phyloP scores from a whole-genome alignment of 2,888 invertebrate genomes.

The Scaptomyza tumidula region DNA sequence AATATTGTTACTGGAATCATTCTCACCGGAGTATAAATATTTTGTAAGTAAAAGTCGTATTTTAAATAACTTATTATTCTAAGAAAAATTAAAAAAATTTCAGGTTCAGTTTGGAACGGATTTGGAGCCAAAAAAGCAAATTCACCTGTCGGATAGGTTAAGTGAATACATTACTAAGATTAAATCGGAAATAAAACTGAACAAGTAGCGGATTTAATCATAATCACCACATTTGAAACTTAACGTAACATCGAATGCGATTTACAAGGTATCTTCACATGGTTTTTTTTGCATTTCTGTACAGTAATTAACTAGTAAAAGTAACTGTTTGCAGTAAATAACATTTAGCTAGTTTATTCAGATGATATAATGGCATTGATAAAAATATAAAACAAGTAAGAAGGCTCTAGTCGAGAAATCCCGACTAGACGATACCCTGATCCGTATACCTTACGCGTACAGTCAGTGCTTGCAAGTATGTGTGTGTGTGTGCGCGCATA shows the following conservation, averaged over 20 bases:
- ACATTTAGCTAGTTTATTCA: neutral
- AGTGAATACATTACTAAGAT: constrained; percentile 31
- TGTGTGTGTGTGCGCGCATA: too few species aligned
- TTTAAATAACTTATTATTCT: neutral
- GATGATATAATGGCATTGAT: too few species aligned
- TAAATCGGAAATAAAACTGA: constrained; percentile 28
- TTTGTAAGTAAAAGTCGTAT: constrained; percentile 84
- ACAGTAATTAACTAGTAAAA: too few species aligned
- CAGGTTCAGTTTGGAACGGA: constrained; percentile 34
- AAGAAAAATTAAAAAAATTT: neutral
- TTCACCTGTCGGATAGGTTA: constrained; percentile 30
- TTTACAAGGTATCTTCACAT: too few species aligned
- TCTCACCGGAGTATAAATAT: constrained; percentile 92
- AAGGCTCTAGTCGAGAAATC: too few species aligned
- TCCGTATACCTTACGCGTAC: too few species aligned
- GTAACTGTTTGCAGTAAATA: too few species aligned
- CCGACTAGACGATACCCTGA: too few species aligned
- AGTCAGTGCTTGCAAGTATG: too few species aligned
- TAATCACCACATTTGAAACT: neutral
- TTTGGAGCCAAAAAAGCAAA: constrained; percentile 17
- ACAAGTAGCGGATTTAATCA: neutral
- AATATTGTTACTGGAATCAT: constrained; percentile 89
- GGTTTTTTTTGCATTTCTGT: too few species aligned
- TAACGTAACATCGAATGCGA: neutral
- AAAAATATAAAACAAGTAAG: too few species aligned